Base-by-base conservation (phyloP, 2,888 invertebrate genomes). In the Diadegma fenestrale region DNA sequence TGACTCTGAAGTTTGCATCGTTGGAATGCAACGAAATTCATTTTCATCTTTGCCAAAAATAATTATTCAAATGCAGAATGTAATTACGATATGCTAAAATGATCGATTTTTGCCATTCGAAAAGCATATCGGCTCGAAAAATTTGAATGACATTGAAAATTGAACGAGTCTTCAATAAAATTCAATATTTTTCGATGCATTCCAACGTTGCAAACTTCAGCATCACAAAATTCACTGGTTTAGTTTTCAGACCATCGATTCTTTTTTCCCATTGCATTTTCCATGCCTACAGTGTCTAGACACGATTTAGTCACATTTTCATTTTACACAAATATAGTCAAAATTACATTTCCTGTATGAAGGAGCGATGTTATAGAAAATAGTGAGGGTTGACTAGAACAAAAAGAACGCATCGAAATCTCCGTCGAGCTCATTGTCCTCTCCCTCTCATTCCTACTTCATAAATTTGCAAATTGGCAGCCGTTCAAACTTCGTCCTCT, bases 391-490 rank as follows among this genome's bases (percentile, higher is more conserved):
- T 30, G n/a, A 10, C 4, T 26, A 54, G 14, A 48, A 33, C 22
- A 66, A 72, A 77, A 76, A 8, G 66, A 69, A 54, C 5, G 17
- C 43, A 10, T 43, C 17, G 61, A 84, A 72, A 73, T 37, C n/a
- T 45, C 22, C 33, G 73, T 33, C 66, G 80, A 69, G 85, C 85
- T 77, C 83, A 83, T 80, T 76, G 85, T 76, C 82, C 83, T 86
- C 80, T 79, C 64, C 69, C 77, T 85, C 85, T 73, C 48, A 75
- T 81, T 83, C 86, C 84, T 84, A 80, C 71, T 78, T 30, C 81
- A 86, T 86, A 86, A 86, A 85, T 86, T 86, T 76, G 72, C 86
- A 86, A 87, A 87, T 87, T 87, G 87, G 87, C 87, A 87, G 82
- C 54, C 82, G 81, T 86, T 87, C 87, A 87, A 87, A 68, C 77